Evolutionary conservation across 1,140 invertebrate species (phyloP), one percentile per base, ranked within the genome.

Genomic region (Drosophila watanabei): DNA sequence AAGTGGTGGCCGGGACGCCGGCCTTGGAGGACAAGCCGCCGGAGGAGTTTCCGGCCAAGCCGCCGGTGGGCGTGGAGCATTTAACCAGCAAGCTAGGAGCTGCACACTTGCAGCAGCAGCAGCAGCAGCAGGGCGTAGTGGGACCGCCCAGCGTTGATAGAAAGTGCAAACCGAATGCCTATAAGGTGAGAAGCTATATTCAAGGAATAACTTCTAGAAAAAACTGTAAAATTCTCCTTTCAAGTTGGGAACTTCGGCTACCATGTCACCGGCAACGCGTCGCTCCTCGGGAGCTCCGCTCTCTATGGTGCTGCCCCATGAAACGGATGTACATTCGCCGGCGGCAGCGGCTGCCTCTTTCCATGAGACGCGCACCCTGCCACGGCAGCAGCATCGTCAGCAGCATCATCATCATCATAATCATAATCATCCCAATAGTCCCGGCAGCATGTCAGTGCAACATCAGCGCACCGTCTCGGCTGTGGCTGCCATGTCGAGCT

Each of bases 21-120:
- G 73, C 39, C 57, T 92, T 94, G 14, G 95, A 95, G 48, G 95
- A 96, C 76, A 95, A 94, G 7, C 80, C 94, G 78, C 93, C 95
- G 45, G 89, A 91, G 57, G 84, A 92, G 46, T 75, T 81, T 9
- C 76, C 89, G 2, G 91, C 86, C 32, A 93, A 92, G 46, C 91
- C 87, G 11, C 87, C 80, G 54, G 79, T 89, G 28, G 65, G 64
- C 13, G 49, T 87, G 1, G 85, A 91, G 20, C 82, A 87, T 59
- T 66, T 92, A n/a, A 68, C 72, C 33, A 85, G 33, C 59, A 91
- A 92, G 43, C 41, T 92, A 33, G 24, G 63, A 18, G 60, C 73
- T 1, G 75, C 83, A 2, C 75, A 92, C 28, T 87, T 93, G 33
- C 94, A 94, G 49, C 92, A 93, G 33, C 61, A 46, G 13, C 61